phyloP scores from a whole-genome alignment of 2,888 invertebrate genomes.

The Zelleria hepariella region DNA sequence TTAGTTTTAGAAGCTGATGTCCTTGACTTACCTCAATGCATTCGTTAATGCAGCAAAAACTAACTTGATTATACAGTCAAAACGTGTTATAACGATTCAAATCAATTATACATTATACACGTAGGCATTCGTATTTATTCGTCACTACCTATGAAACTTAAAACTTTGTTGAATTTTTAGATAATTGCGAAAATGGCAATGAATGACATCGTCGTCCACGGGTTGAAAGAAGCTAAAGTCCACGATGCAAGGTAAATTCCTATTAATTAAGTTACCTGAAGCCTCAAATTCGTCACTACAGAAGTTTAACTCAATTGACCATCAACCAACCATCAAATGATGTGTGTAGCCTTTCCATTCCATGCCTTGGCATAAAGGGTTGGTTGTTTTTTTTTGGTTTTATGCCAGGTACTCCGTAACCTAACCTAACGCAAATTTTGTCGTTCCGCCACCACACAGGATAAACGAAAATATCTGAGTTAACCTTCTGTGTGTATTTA shows the following conservation, averaged over 20 bases:
- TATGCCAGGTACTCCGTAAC: too few species aligned
- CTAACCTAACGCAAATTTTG: too few species aligned
- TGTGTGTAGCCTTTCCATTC: too few species aligned
- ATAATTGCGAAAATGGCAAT: slow-evolving; percentile 53
- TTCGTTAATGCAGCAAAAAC: not conserved
- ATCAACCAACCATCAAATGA: too few species aligned
- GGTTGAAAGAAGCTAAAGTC: slow-evolving; percentile 65
- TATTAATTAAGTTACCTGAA: not conserved
- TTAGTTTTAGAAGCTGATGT: not conserved
- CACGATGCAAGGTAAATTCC: slow-evolving; percentile 64
- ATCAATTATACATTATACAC: too few species aligned
- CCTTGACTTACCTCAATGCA: not conserved
- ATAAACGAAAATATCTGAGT: not conserved
- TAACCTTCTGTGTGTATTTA: not conserved
- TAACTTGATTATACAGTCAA: not conserved
- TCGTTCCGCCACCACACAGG: too few species aligned
- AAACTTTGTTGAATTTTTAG: slow-evolving; percentile 23
- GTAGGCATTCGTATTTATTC: too few species aligned
- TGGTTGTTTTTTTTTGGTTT: too few species aligned
- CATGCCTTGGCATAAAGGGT: too few species aligned
- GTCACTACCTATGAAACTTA: too few species aligned
- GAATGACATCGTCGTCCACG: slow-evolving; percentile 68
- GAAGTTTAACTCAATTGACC: not conserved
- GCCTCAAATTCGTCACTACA: not conserved
- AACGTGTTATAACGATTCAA: not conserved